These are phyloP conservation scores for Pilophorus perplexus DNA, from an alignment of 2,888 invertebrate species.

Conservation along the genomic window DNA sequence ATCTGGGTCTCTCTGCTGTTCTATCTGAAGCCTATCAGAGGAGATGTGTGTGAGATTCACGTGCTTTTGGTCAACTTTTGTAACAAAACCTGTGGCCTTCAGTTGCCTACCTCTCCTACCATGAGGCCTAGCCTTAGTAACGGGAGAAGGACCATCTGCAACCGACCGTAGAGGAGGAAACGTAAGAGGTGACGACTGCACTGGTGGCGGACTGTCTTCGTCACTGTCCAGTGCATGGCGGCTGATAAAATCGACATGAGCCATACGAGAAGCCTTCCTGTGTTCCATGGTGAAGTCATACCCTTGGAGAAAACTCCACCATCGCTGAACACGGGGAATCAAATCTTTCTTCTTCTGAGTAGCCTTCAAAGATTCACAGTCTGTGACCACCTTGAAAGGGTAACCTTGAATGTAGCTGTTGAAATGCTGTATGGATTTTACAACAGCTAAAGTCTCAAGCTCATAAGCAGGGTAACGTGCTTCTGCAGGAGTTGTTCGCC, in stretches of 20 bases:
- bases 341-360: constrained; percentile 8
- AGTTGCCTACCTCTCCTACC: neutral
- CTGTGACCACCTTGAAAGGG: neutral
- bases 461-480: constrained; percentile 11
- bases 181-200: neutral
- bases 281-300: constrained; percentile 6
- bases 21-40: neutral
- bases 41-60: constrained; percentile 8
- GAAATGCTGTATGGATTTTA: constrained; percentile 5
- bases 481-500: constrained; percentile 4
- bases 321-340: constrained; percentile 5
- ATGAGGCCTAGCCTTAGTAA: constrained; percentile 3
- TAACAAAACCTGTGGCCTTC: neutral
- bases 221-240: constrained; percentile 1
- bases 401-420: constrained; percentile 10
- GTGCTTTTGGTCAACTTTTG: neutral
- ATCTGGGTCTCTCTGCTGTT: constrained; percentile 9
- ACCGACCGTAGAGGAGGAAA: neutral
- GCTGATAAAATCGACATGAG: constrained; percentile 8
- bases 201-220: neutral
- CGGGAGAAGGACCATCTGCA: neutral
- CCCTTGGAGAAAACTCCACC: constrained; percentile 13
- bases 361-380: neutral
- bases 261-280: constrained; percentile 1
- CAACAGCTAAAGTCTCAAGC: constrained; percentile 2